Percentiles rank a stretch among this genome's conserved stretches.
Conservation (phyloP, 2,797 vertebrate genomes). For the Apogon hyalosoma region DNA sequence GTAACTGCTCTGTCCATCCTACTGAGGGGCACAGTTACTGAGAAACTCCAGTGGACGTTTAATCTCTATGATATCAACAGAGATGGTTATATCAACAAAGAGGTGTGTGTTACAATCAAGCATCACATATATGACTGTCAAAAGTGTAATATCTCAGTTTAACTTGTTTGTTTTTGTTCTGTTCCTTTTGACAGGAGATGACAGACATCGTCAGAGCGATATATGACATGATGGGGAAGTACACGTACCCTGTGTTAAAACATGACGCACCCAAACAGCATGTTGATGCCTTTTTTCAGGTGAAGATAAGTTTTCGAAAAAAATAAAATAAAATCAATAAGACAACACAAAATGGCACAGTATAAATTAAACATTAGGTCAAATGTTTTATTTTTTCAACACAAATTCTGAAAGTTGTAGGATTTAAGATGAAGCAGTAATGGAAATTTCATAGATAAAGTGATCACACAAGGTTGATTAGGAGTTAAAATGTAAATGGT, state of each 20-base stretch:
- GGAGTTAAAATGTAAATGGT: no score
- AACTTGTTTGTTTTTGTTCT: conserved; percentile 4
- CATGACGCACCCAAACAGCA: conserved; percentile 93
- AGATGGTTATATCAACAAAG: conserved; percentile 96
- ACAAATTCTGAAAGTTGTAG: not conserved
- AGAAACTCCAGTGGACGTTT: conserved; percentile 97
- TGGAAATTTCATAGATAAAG: no score
- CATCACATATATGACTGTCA: conserved; percentile 1
- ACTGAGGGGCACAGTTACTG: conserved; percentile 91
- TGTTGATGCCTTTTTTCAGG: conserved; percentile 96
- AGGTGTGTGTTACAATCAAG: conserved; percentile 79
- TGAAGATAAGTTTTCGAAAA: conserved; percentile 55
- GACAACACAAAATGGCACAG: not conserved
- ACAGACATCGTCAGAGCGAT: conserved; percentile 96
- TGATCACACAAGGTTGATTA: no score
- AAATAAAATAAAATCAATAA: not conserved
- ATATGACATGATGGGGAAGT: conserved; percentile 99
- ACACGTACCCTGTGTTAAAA: conserved; percentile 93
- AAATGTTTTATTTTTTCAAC: not conserved
- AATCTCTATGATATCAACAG: conserved; percentile 98
- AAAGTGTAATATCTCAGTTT: not conserved
- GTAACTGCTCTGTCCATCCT: conserved; percentile 94
- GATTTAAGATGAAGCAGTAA: no score
- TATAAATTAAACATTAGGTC: no score
- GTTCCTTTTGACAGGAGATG: conserved; percentile 88